phyloP scores from a whole-genome alignment of 2,113 vertebrate species.

The Heterochromis multidens region DNA sequence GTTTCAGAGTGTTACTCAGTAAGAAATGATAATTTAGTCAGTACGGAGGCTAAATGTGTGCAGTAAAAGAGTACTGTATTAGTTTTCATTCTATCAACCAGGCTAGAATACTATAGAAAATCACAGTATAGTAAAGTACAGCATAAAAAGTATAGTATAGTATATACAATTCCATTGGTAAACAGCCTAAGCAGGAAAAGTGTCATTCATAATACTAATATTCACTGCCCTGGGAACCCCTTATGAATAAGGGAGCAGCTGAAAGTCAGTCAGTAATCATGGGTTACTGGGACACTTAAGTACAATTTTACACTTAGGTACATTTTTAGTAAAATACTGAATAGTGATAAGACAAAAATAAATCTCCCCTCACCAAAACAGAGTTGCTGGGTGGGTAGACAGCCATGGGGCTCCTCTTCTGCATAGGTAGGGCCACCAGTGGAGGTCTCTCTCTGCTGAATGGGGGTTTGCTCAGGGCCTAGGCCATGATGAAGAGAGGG shows the following conservation, averaged over 20 bases:
- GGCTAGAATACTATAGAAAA: background rate
- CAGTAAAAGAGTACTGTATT: no score
- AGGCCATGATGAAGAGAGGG: slow-evolving; percentile 67
- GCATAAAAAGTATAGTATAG: no score
- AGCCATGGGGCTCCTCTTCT: slow-evolving; percentile 81
- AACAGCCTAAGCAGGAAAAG: background rate
- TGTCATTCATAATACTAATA: background rate
- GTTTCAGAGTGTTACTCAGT: background rate
- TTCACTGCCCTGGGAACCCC: background rate
- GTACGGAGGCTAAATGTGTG: background rate
- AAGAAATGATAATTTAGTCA: background rate
- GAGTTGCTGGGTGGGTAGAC: slow-evolving; percentile 83
- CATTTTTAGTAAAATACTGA: background rate
- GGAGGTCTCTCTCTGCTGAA: slow-evolving; percentile 87
- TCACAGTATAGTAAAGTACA: no score
- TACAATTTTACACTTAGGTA: background rate
- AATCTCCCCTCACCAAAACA: slow-evolving; percentile 75
- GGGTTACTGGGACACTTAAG: background rate
- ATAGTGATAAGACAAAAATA: background rate
- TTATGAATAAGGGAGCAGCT: background rate
- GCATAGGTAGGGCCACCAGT: slow-evolving; percentile 77
- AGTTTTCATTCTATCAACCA: background rate
- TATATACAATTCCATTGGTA: background rate
- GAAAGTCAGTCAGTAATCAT: background rate
- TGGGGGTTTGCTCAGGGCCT: slow-evolving; percentile 83